Conservation (phyloP, 2,113 vertebrate species). For the Corythoichthys intestinalis region DNA sequence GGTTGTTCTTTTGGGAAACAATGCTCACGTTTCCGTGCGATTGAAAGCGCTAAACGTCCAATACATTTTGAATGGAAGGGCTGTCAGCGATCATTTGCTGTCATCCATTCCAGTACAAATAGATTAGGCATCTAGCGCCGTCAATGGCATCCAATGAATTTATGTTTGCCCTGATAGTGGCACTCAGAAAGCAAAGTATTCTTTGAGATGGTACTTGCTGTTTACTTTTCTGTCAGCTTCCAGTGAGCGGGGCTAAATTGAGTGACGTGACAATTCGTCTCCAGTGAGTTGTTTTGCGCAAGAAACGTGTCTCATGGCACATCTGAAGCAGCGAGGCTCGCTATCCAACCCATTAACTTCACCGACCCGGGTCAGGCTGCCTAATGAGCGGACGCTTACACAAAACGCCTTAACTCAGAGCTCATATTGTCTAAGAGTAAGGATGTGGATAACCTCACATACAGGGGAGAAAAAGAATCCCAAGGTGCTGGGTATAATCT, state of each 20-base stretch:
- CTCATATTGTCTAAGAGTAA: slow-evolving; percentile 50
- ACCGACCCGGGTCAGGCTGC: slow-evolving; percentile 37
- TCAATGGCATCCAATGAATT: too few relatives aligned
- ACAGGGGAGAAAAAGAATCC: slow-evolving; percentile 50
- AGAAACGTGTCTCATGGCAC: slow-evolving; percentile 38
- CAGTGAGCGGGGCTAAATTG: slow-evolving; percentile 36
- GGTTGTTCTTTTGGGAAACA: too few relatives aligned
- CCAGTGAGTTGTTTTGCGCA: slow-evolving; percentile 42
- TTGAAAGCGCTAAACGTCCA: too few relatives aligned
- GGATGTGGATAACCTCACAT: slow-evolving; percentile 63
- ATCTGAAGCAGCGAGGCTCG: slow-evolving; percentile 36
- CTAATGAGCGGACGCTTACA: slow-evolving; percentile 47
- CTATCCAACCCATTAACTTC: slow-evolving; percentile 51
- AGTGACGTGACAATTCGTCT: slow-evolving; percentile 29
- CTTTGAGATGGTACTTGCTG: too few relatives aligned
- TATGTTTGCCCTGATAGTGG: too few relatives aligned
- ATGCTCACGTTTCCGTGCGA: too few relatives aligned
- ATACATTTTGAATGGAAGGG: too few relatives aligned
- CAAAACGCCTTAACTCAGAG: slow-evolving; percentile 30
- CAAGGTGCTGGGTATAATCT: slow-evolving; percentile 51
- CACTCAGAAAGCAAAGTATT: too few relatives aligned
- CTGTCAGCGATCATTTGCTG: too few relatives aligned
- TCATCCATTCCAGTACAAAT: too few relatives aligned
- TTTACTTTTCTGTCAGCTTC: slow-evolving; percentile 19
- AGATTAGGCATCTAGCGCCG: too few relatives aligned